Evolutionary conservation across 2,113 vertebrate genomes (phyloP), one percentile per base, ranked within the genome.

Genomic region (Tachysurus vachellii): DNA sequence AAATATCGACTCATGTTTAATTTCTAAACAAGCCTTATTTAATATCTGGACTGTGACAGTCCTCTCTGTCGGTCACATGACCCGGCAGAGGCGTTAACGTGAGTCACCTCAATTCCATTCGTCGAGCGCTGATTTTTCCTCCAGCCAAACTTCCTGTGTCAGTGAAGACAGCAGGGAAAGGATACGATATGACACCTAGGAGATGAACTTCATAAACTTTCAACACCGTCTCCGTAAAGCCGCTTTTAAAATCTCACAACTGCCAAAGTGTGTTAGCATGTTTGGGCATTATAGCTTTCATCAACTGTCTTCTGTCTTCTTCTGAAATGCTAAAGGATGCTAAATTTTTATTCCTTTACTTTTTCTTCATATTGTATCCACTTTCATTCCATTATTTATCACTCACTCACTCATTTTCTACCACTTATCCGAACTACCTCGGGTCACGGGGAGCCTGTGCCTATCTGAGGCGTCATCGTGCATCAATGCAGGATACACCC

Each of bases 61-160:
- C 92, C 92, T 91, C 91, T 94, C 28, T 90, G 89, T 89, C 89
- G 90, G 90, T 91, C 90, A 85, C 92, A 88, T 91, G 91, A 94
- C 93, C 92, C 87, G 83, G 85, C 75, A 87, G 90, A 68, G 28
- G 5, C 31, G 28, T 6, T 31, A 86, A 91, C 71, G 90, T 93
- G 91, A 91, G 84, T 95, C 93, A 92, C 93, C 90, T 92, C 92
- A 64, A 62, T 90, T 89, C 81, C 92, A 93, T 92, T 92, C 90
- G 68, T 86, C 91, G 90, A 89, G 92, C 91, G 91, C 89, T 86
- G 91, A 94, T 93, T 93, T 93, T 89, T 92, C 93, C 93, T 91
- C 92, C 91, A 94, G 92, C 93, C 91, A 92, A 92, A 92, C 92
- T 89, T 92, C 92, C 92, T 89, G 91, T 44, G 36, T 64, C 42